Conservation (phyloP, 2,888 invertebrate genomes). For the Cheilosia urbana region DNA sequence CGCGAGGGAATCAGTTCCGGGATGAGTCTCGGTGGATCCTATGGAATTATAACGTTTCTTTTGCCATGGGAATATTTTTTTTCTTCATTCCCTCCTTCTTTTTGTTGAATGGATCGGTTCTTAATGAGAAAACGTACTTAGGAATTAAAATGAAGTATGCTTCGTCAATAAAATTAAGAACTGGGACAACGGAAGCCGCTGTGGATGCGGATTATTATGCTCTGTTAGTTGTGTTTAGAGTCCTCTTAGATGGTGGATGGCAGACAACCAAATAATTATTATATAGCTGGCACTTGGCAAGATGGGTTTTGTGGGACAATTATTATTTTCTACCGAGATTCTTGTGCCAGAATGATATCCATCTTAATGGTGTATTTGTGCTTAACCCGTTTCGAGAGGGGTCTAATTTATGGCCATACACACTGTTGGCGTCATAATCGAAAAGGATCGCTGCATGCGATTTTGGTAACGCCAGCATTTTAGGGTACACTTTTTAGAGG, state of each 20-base stretch:
- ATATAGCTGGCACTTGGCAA: neutral
- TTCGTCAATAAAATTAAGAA: constrained; percentile 17
- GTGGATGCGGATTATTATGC: neutral
- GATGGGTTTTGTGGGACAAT: neutral
- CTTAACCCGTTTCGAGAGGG: no score
- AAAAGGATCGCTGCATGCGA: no score
- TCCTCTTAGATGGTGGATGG: neutral
- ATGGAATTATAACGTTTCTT: constrained; percentile 5
- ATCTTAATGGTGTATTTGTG: no score
- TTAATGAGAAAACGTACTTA: constrained; percentile 32
- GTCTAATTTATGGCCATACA: no score
- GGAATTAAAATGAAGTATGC: constrained; percentile 8
- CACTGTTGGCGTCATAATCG: no score
- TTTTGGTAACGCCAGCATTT: no score
- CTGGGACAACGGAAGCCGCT: constrained; percentile 14
- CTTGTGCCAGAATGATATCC: no score
- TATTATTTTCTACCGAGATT: neutral
- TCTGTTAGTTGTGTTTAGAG: constrained; percentile 4
- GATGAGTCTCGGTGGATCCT: constrained; percentile 6
- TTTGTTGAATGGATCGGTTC: constrained; percentile 31
- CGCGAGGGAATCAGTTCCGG: neutral
- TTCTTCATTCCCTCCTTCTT: neutral
- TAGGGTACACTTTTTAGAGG: no score
- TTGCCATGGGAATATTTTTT: constrained; percentile 19
- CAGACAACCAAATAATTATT: constrained; percentile 13